Percentiles rank a stretch among this genome's conserved stretches.
Conservation (phyloP, 64 coral and sea anemone species). For the Stichodactyla helianthus region DNA sequence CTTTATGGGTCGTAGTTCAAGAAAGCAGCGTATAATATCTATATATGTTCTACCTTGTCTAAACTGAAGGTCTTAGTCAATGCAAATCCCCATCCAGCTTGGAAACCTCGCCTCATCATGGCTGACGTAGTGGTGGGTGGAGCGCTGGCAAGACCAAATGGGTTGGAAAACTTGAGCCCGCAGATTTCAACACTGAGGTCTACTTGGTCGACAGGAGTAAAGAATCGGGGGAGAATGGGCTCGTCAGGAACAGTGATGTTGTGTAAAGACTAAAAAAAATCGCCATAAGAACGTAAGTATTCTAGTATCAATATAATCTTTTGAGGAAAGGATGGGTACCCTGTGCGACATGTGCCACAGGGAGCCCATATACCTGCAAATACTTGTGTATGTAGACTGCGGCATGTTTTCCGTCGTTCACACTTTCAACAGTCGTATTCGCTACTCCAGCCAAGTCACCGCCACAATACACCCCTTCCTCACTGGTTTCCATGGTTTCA, state of each 20-base stretch:
- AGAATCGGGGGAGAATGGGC: conserved; percentile 77
- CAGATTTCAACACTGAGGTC: conserved; percentile 93
- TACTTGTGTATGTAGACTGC: conserved; percentile 85
- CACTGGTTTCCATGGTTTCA: conserved; percentile 80
- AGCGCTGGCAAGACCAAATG: conserved; percentile 92
- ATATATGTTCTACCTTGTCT: conserved; percentile 65
- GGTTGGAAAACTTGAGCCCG: conserved; percentile 83
- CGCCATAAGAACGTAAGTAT: not conserved
- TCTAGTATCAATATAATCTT: not conserved
- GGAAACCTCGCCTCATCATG: conserved; percentile 95
- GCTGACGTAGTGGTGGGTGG: conserved; percentile 90
- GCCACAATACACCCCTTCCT: conserved; percentile 84
- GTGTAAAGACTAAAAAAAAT: conserved; percentile 55
- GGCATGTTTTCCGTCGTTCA: conserved; percentile 97
- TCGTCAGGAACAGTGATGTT: conserved; percentile 40
- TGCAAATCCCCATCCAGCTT: conserved; percentile 97
- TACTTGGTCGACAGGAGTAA: conserved; percentile 78
- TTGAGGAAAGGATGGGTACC: not conserved
- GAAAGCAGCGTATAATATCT: too few relatives aligned
- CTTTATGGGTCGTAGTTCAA: too few relatives aligned
- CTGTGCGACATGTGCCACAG: not conserved
- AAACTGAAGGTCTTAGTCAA: conserved; percentile 90
- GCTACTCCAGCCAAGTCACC: conserved; percentile 88
- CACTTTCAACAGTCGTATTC: conserved; percentile 90
- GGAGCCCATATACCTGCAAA: conserved; percentile 60